Evolutionary conservation across 2,113 vertebrate genomes (phyloP), one percentile per base, ranked within the genome.

Genomic region (Poeciliopsis retropinna): DNA sequence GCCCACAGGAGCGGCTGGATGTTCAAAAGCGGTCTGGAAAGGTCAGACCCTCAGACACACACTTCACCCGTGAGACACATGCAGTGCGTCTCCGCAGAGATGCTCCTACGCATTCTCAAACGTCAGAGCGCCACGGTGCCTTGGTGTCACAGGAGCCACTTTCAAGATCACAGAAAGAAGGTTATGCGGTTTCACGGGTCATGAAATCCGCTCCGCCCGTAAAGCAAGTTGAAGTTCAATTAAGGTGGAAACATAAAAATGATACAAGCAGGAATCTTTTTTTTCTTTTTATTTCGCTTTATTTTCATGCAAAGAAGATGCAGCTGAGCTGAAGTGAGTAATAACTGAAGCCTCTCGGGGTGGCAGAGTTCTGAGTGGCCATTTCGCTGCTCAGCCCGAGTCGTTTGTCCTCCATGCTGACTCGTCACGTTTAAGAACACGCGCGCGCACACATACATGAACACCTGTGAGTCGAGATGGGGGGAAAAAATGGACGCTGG

Each of bases 171-270:
- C 63, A 78, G 62, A 62, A 32, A 32, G 12, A 57, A 74, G 69
- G 80, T 87, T 79, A 82, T 83, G 51, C 68, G 65, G 69, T 61
- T 81, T 85, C 82, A 84, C 17, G 85, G 86, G 47, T 91, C 81
- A 87, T 90, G 75, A 92, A 92, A 81, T 80, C 68, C 70, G 62
- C 69, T 79, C 76, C 60, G 70, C 68, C 32, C 80, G 80, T 92
- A 87, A 90, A 89, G 71, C 78, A 74, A 81, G 69, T 76, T 85
- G 80, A 79, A 60, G 84, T 89, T 87, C 80, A 85, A 72, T 91
- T 90, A 86, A 78, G 60, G 64, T 73, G n/a, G 85, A 92, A 87
- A 82, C 82, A 88, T 92, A 78, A 87, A 88, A 88, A 71, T 32
- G 41, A 84, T 82, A 57, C 72, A 76, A 87, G 79, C 67, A 69